Evolutionary conservation across 2,888 invertebrate species (phyloP), one percentile per base, ranked within the genome.

Genomic region (Coronaproctus castanopsis): DNA sequence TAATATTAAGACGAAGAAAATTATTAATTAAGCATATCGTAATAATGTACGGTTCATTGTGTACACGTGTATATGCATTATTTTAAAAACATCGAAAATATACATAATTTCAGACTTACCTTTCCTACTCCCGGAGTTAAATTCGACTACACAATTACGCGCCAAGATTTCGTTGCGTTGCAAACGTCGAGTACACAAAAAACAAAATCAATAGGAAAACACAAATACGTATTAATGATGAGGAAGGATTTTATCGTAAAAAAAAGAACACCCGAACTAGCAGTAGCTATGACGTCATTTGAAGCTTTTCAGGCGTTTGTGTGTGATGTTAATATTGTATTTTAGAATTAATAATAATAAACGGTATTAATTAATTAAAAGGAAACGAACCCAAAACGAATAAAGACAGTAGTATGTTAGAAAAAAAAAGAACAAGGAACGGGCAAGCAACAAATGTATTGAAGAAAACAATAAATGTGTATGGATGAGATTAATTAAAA

Each of bases 261-360:
- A 54, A 57, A 53, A 51, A 57, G n/a, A 52, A 55, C 54, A 24
- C 14, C 24, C 21, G 24, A 51, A 52, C 59, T 59, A 59, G 59
- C 59, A 59, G 59, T 59, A 59, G 59, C 59, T 59, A 55, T 59
- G 59, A 59, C 59, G 59, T 59, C 59, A 59, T 57, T 49, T 50
- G 57, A 59, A 59, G 56, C 24, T n/a, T 59, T 24, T 52, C 24
- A 21, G 21, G 58, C 22, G 57, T 52, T 24, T 57, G 52, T 21
- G 21, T 51, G 50, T 57, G 14, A 14, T 5, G 51, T 51, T 51
- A 19, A 19, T 51, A n/a, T 21, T 5, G 3, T 8, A 48, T 14
- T 48, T 48, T 48, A 8, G 49, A 48, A 48, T 14, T 10, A 48
- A 48, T 14, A 48, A 48, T 48, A 48, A 48, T 14, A 14, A 48